phyloP scores from a whole-genome alignment of 2,888 invertebrate genomes.

The Acutogordius australiensis region DNA sequence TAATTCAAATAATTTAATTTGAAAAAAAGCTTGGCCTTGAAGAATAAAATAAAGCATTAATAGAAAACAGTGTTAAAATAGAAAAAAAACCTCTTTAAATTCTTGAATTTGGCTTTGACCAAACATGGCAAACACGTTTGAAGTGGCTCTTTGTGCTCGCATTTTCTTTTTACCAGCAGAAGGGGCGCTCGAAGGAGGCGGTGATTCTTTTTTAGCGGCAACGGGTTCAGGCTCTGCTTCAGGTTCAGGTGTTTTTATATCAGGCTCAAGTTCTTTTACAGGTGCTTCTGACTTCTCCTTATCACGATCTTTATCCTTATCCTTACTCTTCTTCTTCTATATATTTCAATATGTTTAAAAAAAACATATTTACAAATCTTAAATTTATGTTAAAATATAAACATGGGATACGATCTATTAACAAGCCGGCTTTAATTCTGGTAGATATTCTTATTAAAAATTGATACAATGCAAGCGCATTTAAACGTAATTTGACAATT shows the following conservation, averaged over 20 bases:
- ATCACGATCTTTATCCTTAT: background rate
- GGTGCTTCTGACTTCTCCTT: background rate
- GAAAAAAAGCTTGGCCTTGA: too few relatives aligned
- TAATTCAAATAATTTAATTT: too few relatives aligned
- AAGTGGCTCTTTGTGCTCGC: slow-evolving; percentile 87
- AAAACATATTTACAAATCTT: too few relatives aligned
- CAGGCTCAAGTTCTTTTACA: background rate
- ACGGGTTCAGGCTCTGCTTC: background rate
- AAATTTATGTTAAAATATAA: too few relatives aligned
- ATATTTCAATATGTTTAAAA: too few relatives aligned
- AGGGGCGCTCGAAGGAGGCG: background rate
- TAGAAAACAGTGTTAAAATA: background rate
- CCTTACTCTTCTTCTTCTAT: slow-evolving; percentile 9
- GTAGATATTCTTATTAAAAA: too few relatives aligned
- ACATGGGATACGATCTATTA: too few relatives aligned
- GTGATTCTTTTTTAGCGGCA: background rate
- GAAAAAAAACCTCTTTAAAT: slow-evolving; percentile 14
- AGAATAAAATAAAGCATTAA: too few relatives aligned
- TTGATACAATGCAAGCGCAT: too few relatives aligned
- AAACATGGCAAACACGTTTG: slow-evolving; percentile 99
- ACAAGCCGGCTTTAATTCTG: too few relatives aligned
- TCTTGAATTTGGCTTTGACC: slow-evolving; percentile 88
- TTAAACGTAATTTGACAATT: too few relatives aligned
- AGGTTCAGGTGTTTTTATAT: background rate
- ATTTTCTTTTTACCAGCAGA: slow-evolving; percentile 34